Evolutionary conservation across 35 echinoderm and acorn worm species (phyloP).

Genomic region (Hemicentrotus pulcherrimus): DNA sequence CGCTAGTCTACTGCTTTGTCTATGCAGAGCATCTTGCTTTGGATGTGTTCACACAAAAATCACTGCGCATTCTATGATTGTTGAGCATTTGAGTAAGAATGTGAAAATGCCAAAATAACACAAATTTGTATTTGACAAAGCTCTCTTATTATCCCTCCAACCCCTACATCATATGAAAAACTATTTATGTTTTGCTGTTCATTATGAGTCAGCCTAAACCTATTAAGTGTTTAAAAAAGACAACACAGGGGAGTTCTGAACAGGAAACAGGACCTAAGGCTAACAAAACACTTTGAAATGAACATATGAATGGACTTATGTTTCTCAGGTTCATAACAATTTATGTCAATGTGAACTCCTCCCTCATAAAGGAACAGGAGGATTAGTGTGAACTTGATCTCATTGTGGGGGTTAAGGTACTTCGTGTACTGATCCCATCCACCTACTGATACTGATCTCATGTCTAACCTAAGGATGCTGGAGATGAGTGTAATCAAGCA

Average conservation of each 20-base stretch:
- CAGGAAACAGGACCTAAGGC: background rate
- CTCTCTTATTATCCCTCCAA: too few relatives aligned
- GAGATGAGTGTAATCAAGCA: constrained; percentile 45
- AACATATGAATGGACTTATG: background rate
- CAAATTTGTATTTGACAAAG: background rate
- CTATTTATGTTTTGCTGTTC: too few relatives aligned
- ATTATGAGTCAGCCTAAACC: too few relatives aligned
- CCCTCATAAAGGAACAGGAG: background rate
- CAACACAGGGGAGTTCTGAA: too few relatives aligned
- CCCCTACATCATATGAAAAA: too few relatives aligned
- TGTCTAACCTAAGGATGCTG: constrained; percentile 13
- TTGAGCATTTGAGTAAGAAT: background rate
- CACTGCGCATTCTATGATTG: too few relatives aligned
- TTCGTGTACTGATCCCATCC: constrained; percentile 37
- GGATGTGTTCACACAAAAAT: background rate
- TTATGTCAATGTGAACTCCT: background rate
- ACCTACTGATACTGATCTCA: constrained; percentile 51
- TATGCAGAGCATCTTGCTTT: background rate
- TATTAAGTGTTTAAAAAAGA: too few relatives aligned
- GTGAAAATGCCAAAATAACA: background rate
- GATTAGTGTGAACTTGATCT: constrained; percentile 40
- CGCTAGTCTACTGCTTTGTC: background rate
- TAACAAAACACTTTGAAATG: background rate
- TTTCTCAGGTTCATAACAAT: background rate
- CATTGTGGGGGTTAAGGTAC: constrained; percentile 46